phyloP scores from a whole-genome alignment of 2,888 invertebrate genomes.

The Merodon equestris region DNA sequence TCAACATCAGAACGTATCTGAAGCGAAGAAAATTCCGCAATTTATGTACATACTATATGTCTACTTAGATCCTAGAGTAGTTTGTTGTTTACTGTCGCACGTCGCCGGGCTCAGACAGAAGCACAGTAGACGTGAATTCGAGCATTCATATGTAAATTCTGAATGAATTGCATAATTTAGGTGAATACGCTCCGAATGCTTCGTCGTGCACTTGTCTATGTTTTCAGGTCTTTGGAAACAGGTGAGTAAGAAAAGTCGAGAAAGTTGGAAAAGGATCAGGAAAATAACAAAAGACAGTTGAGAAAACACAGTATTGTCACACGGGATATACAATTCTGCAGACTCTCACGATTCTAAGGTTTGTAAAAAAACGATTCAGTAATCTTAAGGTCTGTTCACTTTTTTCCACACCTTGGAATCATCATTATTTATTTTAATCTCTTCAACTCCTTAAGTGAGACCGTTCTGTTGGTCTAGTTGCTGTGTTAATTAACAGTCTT shows the following conservation, averaged over 20 bases:
- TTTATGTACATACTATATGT: conserved; percentile 56
- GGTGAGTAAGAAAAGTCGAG: conserved; percentile 5
- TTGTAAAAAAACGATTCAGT: too few species aligned
- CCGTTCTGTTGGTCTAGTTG: too few species aligned
- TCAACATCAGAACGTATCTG: conserved; percentile 21
- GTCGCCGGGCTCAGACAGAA: conserved; percentile 10
- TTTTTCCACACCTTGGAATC: too few species aligned
- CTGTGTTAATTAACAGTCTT: too few species aligned
- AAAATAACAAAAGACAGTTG: too few species aligned
- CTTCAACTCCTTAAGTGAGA: too few species aligned
- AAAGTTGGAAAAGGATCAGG: too few species aligned
- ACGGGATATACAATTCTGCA: too few species aligned
- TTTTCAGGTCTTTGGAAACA: conserved; percentile 43
- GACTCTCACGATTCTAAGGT: too few species aligned
- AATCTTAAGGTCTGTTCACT: too few species aligned
- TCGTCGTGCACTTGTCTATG: conserved; percentile 47
- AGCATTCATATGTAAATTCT: conserved; percentile 67
- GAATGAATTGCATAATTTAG: conserved; percentile 64
- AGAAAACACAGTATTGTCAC: too few species aligned
- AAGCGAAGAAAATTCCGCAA: conserved; percentile 61
- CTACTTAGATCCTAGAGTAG: conserved; percentile 5
- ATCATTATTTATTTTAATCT: too few species aligned
- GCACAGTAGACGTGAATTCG: conserved; percentile 45
- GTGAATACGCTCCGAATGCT: conserved; percentile 45
- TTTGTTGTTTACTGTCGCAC: conserved; percentile 21